Evolutionary conservation across 1,140 invertebrate genomes (phyloP).

Genomic region (Caenorhabditis latens): DNA sequence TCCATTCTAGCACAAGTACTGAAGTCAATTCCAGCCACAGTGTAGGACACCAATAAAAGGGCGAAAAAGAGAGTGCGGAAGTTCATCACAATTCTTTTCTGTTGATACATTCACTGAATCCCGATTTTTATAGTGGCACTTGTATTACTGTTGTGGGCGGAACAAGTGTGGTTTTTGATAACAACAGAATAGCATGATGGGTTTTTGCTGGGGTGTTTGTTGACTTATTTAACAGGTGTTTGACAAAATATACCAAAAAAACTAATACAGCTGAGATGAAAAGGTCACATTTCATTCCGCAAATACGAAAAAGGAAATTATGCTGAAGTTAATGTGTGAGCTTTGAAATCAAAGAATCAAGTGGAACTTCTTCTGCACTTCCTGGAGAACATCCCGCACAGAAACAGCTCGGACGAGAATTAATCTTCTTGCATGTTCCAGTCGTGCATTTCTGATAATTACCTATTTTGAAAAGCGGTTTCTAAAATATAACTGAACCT

Average conservation of each 20-base stretch:
- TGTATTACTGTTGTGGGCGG: neutral
- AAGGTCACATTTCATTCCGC: conserved; percentile 40
- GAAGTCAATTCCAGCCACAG: conserved; percentile 23
- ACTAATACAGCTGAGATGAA: neutral
- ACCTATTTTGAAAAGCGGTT: neutral
- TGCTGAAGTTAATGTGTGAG: neutral
- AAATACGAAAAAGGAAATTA: conserved; percentile 1
- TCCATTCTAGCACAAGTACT: conserved; percentile 56
- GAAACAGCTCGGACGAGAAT: neutral
- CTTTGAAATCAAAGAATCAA: neutral
- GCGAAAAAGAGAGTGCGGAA: neutral
- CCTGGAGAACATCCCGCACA: neutral
- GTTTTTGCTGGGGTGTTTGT: conserved; percentile 17
- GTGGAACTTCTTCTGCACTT: neutral
- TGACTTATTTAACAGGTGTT: conserved; percentile 49
- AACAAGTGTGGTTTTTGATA: neutral
- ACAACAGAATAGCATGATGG: neutral
- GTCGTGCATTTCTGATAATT: neutral
- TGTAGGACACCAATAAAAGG: neutral
- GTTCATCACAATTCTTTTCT: neutral
- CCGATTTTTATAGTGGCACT: neutral
- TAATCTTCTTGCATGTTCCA: conserved; percentile 16
- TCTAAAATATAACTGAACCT: neutral
- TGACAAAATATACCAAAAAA: neutral
- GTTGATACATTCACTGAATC: neutral